Percentiles rank a stretch among this genome's conserved stretches.
Conservation (phyloP, 2,888 invertebrate species). For the Mesorhabditis spiculigera region DNA sequence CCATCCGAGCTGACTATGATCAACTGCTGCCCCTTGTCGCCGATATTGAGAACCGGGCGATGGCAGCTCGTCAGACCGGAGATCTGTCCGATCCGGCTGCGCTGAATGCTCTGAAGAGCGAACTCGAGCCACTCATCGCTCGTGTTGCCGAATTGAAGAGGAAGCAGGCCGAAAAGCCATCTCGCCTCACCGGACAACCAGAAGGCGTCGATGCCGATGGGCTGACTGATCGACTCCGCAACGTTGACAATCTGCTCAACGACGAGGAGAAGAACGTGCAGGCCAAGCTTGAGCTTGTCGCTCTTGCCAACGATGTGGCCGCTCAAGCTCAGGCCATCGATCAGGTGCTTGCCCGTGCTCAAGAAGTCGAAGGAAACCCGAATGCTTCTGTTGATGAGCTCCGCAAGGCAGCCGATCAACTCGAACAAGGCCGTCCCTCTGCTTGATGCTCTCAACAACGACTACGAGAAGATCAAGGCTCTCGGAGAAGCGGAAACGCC, state of each 20-base stretch:
- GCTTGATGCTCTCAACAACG: neutral
- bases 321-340: constrained; percentile 15
- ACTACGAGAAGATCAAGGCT: too few relatives aligned
- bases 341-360: constrained; percentile 23
- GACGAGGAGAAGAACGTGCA: constrained; percentile 19
- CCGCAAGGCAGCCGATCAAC: neutral
- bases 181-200: constrained; percentile 11
- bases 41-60: neutral
- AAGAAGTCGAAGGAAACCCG: constrained; percentile 18
- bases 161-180: neutral
- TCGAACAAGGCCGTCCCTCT: neutral
- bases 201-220: constrained; percentile 21
- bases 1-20: neutral
- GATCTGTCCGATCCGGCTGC: constrained; percentile 10
- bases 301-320: constrained; percentile 18
- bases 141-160: constrained; percentile 15
- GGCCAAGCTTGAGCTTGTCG: constrained; percentile 13
- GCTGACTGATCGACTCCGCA: constrained; percentile 16
- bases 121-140: constrained; percentile 17
- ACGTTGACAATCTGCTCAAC: constrained; percentile 13
- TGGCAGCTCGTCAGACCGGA: neutral
- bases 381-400: constrained; percentile 19
- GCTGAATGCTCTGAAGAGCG: constrained; percentile 21
- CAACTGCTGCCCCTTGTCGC: neutral
- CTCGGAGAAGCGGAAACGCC: too few relatives aligned